Percentiles rank a stretch among this genome's conserved stretches.
These are phyloP conservation scores for Plecotus auritus DNA, from an alignment of 2,113 vertebrate genomes.

Conservation along the genomic window DNA sequence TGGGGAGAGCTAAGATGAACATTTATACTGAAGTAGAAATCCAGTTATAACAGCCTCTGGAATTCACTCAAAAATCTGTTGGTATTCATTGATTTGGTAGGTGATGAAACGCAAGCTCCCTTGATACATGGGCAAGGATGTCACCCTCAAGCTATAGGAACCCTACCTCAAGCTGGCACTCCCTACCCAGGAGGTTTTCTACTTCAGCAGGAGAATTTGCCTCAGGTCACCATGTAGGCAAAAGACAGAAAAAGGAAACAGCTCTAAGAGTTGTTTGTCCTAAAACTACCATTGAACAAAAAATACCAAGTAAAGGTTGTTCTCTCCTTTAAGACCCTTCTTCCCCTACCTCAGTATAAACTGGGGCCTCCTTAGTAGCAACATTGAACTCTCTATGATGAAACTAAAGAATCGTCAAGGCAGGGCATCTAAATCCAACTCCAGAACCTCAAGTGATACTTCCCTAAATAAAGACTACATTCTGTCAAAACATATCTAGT, in stretches of 20 bases:
- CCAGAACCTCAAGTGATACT: neutral
- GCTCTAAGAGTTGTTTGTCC: neutral
- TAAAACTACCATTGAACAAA: neutral
- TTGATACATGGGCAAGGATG: neutral
- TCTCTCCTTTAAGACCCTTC: neutral
- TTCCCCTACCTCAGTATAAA: neutral
- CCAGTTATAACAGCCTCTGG: constrained; percentile 17
- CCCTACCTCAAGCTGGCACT: neutral
- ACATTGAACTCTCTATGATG: neutral
- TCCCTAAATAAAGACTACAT: neutral
- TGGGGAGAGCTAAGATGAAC: neutral
- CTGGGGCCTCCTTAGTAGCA: neutral
- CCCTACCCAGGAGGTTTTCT: neutral
- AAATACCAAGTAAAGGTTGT: neutral
- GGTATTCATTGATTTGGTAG: neutral
- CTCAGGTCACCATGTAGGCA: neutral
- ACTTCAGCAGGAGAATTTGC: neutral
- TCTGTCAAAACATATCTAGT: neutral
- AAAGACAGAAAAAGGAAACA: neutral
- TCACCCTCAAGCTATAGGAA: neutral
- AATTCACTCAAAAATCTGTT: neutral
- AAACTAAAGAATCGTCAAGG: neutral
- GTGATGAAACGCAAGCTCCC: neutral
- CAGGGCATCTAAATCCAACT: neutral
- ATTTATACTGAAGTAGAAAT: constrained; percentile 23